Evolutionary conservation across 2,113 vertebrate species (phyloP).

Genomic region (Callithrix jacchus): DNA sequence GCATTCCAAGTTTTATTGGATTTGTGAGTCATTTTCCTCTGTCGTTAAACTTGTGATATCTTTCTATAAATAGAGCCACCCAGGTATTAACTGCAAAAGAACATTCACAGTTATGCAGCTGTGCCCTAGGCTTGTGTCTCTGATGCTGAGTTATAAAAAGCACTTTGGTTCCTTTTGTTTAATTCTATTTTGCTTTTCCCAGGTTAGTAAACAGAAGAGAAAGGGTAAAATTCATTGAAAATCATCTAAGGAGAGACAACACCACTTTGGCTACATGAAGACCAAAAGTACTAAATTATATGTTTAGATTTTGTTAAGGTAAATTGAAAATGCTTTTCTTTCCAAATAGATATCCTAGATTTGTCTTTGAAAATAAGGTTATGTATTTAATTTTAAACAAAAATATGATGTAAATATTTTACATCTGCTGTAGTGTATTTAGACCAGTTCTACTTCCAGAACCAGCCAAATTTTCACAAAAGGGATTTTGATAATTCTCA

Average conservation of each 20-base stretch:
- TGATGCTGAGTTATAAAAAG: constrained; percentile 10
- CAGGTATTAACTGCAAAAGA: constrained; percentile 74
- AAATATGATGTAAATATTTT: neutral
- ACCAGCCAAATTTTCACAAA: neutral
- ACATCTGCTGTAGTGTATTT: neutral
- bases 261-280: neutral
- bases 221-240: neutral
- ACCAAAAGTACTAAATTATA: neutral
- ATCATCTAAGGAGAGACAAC: neutral
- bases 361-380: neutral
- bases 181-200: constrained; percentile 39
- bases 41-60: constrained; percentile 81
- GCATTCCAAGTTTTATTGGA: constrained; percentile 89
- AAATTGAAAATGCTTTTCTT: neutral
- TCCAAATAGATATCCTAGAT: neutral
- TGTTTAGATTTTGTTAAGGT: neutral
- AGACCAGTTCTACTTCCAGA: neutral
- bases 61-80: constrained; percentile 78
- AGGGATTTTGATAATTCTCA: neutral
- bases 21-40: constrained; percentile 80
- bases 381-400: constrained; percentile 1
- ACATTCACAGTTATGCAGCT: constrained; percentile 55
- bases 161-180: constrained; percentile 65
- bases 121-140: constrained; percentile 45
- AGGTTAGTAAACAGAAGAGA: neutral